Evolutionary conservation across 1,140 invertebrate genomes (phyloP), one percentile per base, ranked within the genome.

Genomic region (Drosophila guanche): DNA sequence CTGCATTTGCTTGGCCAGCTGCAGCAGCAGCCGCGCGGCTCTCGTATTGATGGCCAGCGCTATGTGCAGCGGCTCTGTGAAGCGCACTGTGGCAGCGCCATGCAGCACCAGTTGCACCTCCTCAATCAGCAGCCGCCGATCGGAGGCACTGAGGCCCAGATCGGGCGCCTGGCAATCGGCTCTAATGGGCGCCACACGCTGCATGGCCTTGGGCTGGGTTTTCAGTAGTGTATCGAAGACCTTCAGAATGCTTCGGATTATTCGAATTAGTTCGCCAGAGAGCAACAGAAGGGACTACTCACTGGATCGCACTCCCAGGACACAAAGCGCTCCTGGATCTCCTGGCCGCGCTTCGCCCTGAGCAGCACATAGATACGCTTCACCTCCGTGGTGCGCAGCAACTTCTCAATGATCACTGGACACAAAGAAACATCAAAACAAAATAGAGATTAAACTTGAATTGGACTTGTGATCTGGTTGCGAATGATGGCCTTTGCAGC

Each of bases 71-170:
- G 94, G 94, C 88, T 98, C 97, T 67, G 96, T 95, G 91, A 98
- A 98, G 92, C 85, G 72, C 5, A 98, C 94, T 1, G 96, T 97
- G 0, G 97, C 97, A 0, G 97, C 97, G 3, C 93, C 94, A 76
- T 98, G 97, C 80, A 98, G 95, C 0, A 98, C 94, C 12, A 97
- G 90, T 33, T 94, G 74, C 4, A 96, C 93, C 51, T 94, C 40
- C 0, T 73, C 56, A 4, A 43, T n/a, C 27, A 90, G 45, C 8
- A 83, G n/a, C 50, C 70, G 41, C 0, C 74, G 71, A 16, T 97
- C 94, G 33, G 93, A 89, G 1, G 93, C 83, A 29, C 91, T 93
- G 0, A 98, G 92, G 1, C 95, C 96, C 0, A 98, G 91, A 3
- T 94, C 93, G 1, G 93, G 92, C n/a, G 93, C 63, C 48, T 88